Evolutionary conservation across 2,888 invertebrate species (phyloP).

Genomic region (Pseudococcus jackbeardsleyi): DNA sequence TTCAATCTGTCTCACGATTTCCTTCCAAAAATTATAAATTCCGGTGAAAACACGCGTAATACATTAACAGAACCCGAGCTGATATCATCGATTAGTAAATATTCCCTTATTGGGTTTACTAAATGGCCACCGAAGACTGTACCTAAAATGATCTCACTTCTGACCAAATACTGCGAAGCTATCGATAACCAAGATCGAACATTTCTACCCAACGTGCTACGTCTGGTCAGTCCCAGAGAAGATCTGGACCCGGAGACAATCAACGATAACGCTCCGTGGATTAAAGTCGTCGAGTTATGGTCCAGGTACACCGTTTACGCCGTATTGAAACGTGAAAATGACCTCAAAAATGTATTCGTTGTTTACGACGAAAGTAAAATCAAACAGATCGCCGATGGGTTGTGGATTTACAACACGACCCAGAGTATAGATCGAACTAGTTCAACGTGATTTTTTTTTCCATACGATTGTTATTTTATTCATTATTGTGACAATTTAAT

Average conservation of each 20-base stretch:
- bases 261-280: conserved; percentile 52
- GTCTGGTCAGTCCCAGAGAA: conserved; percentile 26
- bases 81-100: not conserved
- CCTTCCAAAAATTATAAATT: not conserved
- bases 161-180: conserved; percentile 47
- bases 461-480: not conserved
- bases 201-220: conserved; percentile 54
- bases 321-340: conserved; percentile 21
- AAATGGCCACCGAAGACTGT: conserved; percentile 57
- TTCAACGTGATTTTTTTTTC: conserved; percentile 23
- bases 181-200: conserved; percentile 8
- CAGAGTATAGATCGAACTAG: not conserved
- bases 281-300: conserved; percentile 60
- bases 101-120: conserved; percentile 37
- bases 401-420: conserved; percentile 36
- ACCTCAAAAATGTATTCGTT: conserved; percentile 52
- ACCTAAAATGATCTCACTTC: conserved; percentile 35
- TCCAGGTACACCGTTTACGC: not conserved
- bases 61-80: conserved; percentile 45
- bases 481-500: not conserved
- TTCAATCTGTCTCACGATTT: conserved; percentile 47
- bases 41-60: conserved; percentile 27
- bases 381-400: conserved; percentile 32
- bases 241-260: not conserved
- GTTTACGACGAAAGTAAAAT: conserved; percentile 53